phyloP scores from a whole-genome alignment of 2,888 invertebrate genomes.

The Calameuta idolon region DNA sequence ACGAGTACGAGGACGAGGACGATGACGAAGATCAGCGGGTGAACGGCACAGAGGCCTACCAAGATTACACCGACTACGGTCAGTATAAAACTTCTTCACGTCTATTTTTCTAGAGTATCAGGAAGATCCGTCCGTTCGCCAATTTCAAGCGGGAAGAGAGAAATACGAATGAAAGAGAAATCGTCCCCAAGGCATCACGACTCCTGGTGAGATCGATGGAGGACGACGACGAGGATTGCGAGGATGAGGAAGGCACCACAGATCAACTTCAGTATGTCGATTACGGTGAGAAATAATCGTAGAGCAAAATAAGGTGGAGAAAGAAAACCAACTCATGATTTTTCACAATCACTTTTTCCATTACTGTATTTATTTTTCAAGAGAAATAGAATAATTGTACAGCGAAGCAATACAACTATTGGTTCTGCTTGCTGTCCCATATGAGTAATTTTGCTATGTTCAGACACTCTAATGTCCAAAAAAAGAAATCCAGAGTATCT shows the following conservation, averaged over 20 bases:
- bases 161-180: background rate
- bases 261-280: constrained; percentile 44
- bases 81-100: constrained; percentile 41
- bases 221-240: constrained; percentile 23
- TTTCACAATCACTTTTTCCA: background rate
- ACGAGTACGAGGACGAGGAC: constrained; percentile 18
- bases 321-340: background rate
- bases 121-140: constrained; percentile 23
- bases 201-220: background rate
- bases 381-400: background rate
- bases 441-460: no score
- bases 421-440: no score
- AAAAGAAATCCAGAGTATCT: no score
- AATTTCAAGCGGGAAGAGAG: constrained; percentile 13
- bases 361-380: background rate
- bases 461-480: no score
- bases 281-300: constrained; percentile 46
- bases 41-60: constrained; percentile 17
- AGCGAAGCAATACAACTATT: background rate
- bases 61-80: constrained; percentile 47
- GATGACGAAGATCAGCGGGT: constrained; percentile 16
- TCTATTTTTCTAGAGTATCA: constrained; percentile 37
- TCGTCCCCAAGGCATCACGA: no score
- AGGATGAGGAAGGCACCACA: constrained; percentile 35
- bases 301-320: background rate